Evolutionary conservation across 2,797 vertebrate genomes (phyloP).

Genomic region (Gorsachius magnificus): DNA sequence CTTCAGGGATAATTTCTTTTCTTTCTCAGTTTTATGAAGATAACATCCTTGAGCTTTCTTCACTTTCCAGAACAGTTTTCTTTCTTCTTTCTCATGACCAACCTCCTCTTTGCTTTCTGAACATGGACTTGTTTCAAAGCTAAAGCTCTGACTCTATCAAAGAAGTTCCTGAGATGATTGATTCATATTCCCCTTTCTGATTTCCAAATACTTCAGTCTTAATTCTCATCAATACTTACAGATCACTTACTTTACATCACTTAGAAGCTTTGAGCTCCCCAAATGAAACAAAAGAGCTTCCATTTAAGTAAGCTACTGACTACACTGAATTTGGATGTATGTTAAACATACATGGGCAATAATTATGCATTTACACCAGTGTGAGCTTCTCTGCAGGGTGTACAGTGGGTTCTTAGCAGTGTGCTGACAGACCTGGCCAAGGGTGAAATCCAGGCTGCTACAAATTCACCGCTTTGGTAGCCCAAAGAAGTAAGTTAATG

Average conservation of each 20-base stretch:
- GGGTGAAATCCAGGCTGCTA: background rate
- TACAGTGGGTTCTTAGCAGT: background rate
- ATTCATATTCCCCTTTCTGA: slow-evolving; percentile 16
- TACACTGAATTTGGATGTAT: background rate
- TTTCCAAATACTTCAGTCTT: slow-evolving; percentile 16
- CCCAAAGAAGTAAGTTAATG: background rate
- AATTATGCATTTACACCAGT: background rate
- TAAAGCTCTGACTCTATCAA: background rate
- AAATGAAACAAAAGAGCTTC: background rate
- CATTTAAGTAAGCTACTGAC: background rate
- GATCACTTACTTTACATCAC: background rate
- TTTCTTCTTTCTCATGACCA: background rate
- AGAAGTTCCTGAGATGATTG: background rate
- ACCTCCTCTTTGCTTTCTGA: background rate
- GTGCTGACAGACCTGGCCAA: background rate
- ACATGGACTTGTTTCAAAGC: background rate
- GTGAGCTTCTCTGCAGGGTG: background rate
- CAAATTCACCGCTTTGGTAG: background rate
- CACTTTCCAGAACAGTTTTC: background rate
- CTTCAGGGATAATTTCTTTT: background rate
- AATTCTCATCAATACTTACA: background rate
- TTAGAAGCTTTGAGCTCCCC: background rate
- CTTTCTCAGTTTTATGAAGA: slow-evolving; percentile 5
- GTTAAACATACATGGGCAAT: background rate
- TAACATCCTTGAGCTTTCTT: background rate